Evolutionary conservation across 2,113 vertebrate species (phyloP).

Genomic region (Pan paniscus): DNA sequence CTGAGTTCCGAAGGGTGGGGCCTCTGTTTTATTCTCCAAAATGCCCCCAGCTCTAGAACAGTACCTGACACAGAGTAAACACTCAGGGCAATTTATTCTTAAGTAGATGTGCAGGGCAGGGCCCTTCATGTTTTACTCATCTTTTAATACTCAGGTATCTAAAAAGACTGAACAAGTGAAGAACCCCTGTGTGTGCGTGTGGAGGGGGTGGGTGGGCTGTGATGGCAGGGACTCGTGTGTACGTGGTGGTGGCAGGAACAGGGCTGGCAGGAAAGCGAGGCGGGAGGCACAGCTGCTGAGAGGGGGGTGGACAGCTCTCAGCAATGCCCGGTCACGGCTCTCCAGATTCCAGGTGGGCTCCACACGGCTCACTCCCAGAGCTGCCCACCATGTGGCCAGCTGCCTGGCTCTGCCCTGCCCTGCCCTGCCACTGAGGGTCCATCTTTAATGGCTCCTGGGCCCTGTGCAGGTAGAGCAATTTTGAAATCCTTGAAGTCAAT

Average conservation of each 20-base stretch:
- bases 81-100: neutral
- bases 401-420: neutral
- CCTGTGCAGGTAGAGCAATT: no score
- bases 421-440: neutral
- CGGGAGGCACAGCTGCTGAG: fast-evolving
- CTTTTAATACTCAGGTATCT: neutral
- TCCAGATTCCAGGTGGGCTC: neutral
- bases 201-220: neutral
- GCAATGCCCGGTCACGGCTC: no score
- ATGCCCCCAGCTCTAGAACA: neutral
- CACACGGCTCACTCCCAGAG: no score
- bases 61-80: neutral
- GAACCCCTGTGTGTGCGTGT: neutral
- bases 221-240: neutral
- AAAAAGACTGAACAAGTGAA: neutral
- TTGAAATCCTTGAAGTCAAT: neutral
- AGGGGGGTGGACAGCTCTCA: neutral
- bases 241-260: neutral
- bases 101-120: neutral
- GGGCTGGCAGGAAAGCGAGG: neutral
- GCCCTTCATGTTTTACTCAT: neutral
- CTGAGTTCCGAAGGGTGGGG: neutral
- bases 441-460: neutral
- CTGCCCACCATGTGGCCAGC: neutral
- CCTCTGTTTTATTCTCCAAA: neutral